These are phyloP conservation scores for Gymnobelideus leadbeateri DNA, from an alignment of 2,113 vertebrate species.

Conservation along the genomic window DNA sequence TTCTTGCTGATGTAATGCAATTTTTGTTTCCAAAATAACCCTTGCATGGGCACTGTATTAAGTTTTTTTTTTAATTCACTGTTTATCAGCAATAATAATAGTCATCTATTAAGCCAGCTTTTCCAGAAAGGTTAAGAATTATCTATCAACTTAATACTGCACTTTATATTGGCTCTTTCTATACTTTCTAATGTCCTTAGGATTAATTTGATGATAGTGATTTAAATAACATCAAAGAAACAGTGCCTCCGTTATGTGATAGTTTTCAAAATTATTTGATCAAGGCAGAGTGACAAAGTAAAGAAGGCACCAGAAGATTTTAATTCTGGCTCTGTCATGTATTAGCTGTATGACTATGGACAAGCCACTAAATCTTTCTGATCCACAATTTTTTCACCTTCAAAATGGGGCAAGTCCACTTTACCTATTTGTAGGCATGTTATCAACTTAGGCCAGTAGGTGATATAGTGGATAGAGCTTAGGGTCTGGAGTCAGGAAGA, in stretches of 20 bases:
- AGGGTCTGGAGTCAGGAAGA: neutral
- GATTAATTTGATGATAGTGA: conserved; percentile 3
- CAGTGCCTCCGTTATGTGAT: neutral
- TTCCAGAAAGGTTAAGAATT: neutral
- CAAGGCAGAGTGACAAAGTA: neutral
- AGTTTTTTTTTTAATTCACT: conserved; percentile 51
- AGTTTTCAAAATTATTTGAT: conserved; percentile 16
- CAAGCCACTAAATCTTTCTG: conserved; percentile 8
- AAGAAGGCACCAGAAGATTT: neutral
- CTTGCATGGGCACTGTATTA: conserved; percentile 40
- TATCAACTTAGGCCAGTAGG: neutral
- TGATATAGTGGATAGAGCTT: neutral
- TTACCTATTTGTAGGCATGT: neutral
- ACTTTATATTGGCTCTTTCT: conserved; percentile 1
- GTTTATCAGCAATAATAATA: conserved; percentile 30
- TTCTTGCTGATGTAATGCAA: conserved; percentile 71
- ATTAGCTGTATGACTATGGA: neutral
- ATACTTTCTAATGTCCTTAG: conserved; percentile 13
- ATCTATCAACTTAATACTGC: neutral
- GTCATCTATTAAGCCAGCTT: neutral
- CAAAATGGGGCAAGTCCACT: neutral
- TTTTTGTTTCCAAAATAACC: conserved; percentile 60
- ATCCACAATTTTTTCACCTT: neutral
- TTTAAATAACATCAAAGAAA: neutral
- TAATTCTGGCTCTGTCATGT: neutral